phyloP scores from a whole-genome alignment of 2,113 vertebrate species.

The Mellivora capensis region DNA sequence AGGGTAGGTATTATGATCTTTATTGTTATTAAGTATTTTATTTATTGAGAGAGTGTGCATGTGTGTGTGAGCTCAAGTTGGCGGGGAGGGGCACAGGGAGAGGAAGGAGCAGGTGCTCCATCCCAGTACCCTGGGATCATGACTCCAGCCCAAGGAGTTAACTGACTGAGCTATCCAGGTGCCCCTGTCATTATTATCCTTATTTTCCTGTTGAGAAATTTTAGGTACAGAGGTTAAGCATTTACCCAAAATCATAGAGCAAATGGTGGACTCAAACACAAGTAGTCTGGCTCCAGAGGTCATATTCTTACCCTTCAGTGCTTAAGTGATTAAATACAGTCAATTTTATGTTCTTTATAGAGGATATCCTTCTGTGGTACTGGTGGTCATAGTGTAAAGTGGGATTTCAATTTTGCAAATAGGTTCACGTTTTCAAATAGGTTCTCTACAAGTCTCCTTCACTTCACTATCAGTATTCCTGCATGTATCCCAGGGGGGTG shows the following conservation, averaged over 20 bases:
- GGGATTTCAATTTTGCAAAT: constrained; percentile 17
- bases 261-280: neutral
- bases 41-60: neutral
- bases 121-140: neutral
- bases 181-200: neutral
- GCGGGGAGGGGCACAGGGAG: neutral
- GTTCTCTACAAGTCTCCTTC: neutral
- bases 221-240: neutral
- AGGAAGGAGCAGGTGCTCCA: neutral
- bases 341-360: constrained; percentile 1
- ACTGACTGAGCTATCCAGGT: neutral
- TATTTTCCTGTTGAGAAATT: constrained; percentile 6
- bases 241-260: neutral
- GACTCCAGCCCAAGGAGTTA: neutral
- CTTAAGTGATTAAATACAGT: neutral
- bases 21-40: neutral
- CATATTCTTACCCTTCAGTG: neutral
- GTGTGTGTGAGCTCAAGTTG: neutral
- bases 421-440: neutral
- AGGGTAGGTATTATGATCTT: neutral
- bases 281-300: neutral
- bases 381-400: neutral
- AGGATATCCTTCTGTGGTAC: neutral
- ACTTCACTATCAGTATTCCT: neutral
- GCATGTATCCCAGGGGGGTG: neutral